These are phyloP conservation scores for Metallyticus violacea DNA, from an alignment of 2,888 invertebrate genomes.

Conservation along the genomic window DNA sequence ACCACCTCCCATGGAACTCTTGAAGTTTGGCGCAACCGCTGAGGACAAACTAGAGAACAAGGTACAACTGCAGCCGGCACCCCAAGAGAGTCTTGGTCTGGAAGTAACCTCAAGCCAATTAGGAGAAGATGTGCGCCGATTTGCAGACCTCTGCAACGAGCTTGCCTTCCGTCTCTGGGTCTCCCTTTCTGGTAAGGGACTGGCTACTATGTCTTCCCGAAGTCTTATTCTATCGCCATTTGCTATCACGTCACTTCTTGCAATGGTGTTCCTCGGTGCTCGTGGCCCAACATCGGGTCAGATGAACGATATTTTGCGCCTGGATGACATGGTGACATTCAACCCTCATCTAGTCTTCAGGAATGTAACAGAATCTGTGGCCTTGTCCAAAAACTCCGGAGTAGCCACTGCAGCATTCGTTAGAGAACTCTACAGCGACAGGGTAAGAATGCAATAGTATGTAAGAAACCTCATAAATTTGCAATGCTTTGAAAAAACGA, in stretches of 20 bases:
- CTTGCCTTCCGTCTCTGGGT: slow-evolving; percentile 82
- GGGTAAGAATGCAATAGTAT: no score
- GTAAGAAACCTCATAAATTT: no score
- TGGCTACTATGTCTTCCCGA: slow-evolving; percentile 61
- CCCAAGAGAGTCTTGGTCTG: slow-evolving; percentile 61
- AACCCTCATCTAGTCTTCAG: slow-evolving; percentile 85
- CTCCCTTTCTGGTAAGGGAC: slow-evolving; percentile 60
- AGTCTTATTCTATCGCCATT: slow-evolving; percentile 82
- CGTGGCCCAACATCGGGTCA: slow-evolving; percentile 83
- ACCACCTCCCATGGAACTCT: neutral
- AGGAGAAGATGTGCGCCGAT: slow-evolving; percentile 72
- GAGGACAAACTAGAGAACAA: slow-evolving; percentile 31
- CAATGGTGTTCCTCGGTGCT: slow-evolving; percentile 87
- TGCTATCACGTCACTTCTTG: slow-evolving; percentile 79
- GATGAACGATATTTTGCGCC: slow-evolving; percentile 80
- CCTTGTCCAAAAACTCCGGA: slow-evolving; percentile 63
- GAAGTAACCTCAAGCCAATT: slow-evolving; percentile 72
- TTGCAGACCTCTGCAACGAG: slow-evolving; percentile 78
- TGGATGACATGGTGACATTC: slow-evolving; percentile 86
- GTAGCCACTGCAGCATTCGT: slow-evolving; percentile 78
- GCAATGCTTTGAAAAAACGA: no score
- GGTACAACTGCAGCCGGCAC: slow-evolving; percentile 55
- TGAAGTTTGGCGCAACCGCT: neutral
- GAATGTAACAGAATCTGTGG: slow-evolving; percentile 80
- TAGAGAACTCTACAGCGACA: slow-evolving; percentile 79